Conservation (phyloP, 2,888 invertebrate species). For the Cacoxenus indagator region DNA sequence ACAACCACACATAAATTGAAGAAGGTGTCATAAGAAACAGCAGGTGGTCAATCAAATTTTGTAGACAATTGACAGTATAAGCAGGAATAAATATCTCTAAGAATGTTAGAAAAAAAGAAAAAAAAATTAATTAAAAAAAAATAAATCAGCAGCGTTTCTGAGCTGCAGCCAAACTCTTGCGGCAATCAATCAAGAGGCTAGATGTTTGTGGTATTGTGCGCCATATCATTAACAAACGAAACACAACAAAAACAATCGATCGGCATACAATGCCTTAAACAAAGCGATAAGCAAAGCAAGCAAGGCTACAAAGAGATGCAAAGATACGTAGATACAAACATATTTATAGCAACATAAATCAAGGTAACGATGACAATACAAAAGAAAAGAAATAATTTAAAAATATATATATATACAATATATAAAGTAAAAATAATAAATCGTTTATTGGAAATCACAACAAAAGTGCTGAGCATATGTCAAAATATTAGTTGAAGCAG, state of each 20-base stretch:
- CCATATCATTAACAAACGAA: too few relatives aligned
- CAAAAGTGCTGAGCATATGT: not conserved
- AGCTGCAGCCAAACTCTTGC: too few relatives aligned
- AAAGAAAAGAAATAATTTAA: not conserved
- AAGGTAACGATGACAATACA: not conserved
- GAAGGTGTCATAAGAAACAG: not conserved
- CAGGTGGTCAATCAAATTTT: not conserved
- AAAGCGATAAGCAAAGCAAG: not conserved
- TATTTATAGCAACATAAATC: constrained; percentile 6
- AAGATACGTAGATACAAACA: not conserved
- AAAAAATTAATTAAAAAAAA: not conserved
- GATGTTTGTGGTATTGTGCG: too few relatives aligned
- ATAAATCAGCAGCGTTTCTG: too few relatives aligned
- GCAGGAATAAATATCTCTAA: not conserved
- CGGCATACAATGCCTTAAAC: too few relatives aligned
- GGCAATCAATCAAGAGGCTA: too few relatives aligned
- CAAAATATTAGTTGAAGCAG: not conserved
- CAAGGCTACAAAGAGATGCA: not conserved
- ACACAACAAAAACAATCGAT: too few relatives aligned
- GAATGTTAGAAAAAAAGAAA: not conserved
- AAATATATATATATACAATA: not conserved
- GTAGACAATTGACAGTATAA: not conserved
- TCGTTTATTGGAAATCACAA: not conserved
- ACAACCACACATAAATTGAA: not conserved
- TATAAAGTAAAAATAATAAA: not conserved